phyloP scores from a whole-genome alignment of 2,113 vertebrate species.

The Tetrax tetrax region DNA sequence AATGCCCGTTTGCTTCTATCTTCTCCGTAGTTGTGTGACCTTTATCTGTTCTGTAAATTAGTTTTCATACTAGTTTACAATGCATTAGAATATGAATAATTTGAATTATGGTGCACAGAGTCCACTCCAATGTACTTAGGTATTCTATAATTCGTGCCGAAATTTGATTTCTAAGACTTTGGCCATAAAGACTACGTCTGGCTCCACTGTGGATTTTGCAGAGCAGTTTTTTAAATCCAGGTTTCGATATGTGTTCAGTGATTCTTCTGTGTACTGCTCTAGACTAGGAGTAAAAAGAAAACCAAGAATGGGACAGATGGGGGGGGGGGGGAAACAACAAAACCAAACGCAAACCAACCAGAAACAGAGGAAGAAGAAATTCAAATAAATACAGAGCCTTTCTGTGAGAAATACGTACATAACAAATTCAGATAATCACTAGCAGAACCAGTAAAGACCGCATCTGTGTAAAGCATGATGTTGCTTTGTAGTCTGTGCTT shows the following conservation, averaged over 20 bases:
- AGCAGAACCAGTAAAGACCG: background rate
- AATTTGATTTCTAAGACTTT: background rate
- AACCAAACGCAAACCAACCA: background rate
- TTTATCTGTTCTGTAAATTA: background rate
- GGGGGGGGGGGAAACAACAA: background rate
- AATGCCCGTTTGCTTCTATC: background rate
- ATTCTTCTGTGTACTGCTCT: background rate
- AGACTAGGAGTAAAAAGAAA: background rate
- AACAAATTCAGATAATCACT: background rate
- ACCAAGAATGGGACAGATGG: background rate
- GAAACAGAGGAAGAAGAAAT: background rate
- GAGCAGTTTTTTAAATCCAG: background rate
- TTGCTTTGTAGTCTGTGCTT: background rate
- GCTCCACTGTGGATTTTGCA: background rate
- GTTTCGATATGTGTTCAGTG: background rate
- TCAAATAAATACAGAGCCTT: background rate
- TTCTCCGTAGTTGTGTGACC: background rate
- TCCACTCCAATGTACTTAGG: background rate
- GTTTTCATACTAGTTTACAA: background rate
- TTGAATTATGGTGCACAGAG: background rate
- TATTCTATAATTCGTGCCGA: background rate
- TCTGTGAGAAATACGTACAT: background rate
- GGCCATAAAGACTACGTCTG: background rate
- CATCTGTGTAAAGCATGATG: background rate
- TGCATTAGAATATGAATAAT: background rate